Evolutionary conservation across 2,797 vertebrate species (phyloP), one percentile per base, ranked within the genome.

Genomic region (Hapalemur alaotrensis): DNA sequence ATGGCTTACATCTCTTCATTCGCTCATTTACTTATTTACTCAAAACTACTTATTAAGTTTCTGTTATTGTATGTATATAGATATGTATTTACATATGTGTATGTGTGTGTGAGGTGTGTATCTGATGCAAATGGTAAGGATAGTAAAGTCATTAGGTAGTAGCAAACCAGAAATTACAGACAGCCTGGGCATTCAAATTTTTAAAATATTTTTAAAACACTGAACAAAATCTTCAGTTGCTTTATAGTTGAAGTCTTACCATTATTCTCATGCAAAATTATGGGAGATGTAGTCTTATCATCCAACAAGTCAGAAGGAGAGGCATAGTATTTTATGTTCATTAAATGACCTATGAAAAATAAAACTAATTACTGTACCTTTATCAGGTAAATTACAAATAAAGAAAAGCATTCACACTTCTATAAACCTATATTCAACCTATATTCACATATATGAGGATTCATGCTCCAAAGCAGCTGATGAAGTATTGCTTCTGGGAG

Each of bases 291-390:
- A 0, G 98, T 99, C 96, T 98, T 99, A 81, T 99, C 99, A 98
- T 99, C 99, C 97, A 99, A 99, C 1, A 99, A 92, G 92, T 99
- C 99, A 89, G 99, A 99, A 23, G 99, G 99, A 2, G 99, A 99
- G 43, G 99, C 99, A 0, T 99, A 99, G 98, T 99, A 99, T 98
- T 99, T 99, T 90, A 99, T 99, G 83, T 99, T 99, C 98, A 99
- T 99, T 96, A 99, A 99, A 92, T 99, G 99, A 95, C 99, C 99
- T 99, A 97, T 13, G 85, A 79, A 67, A 98, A 93, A 97, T 82
- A 84, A 95, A 95, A 81, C 7, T 91, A 30, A 52, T 97, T 86
- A 95, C 61, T 70, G 61, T 15, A 92, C 59, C 12, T 75, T 88
- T 89, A 91, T 90, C 67, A 81, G 9, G 3, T 93, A 91, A 93